Base-by-base conservation (phyloP, 1,140 invertebrate species). In the Ceratina japonica region DNA sequence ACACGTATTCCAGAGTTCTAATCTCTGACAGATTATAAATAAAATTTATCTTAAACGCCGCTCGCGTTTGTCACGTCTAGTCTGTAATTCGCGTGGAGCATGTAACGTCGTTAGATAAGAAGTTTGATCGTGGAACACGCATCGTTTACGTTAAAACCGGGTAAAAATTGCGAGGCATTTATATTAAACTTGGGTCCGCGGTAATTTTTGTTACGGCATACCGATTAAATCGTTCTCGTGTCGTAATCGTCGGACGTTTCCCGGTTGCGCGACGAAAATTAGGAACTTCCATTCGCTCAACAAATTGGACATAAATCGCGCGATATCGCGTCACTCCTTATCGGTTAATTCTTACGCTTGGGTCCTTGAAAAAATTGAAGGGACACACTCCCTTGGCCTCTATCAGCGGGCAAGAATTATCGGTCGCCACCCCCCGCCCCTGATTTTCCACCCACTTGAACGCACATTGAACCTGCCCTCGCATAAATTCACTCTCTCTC, bases 281-380 rank as follows among this genome's bases (percentile, higher is more conserved):
- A 51, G 61, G 13, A 73, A 65, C 20, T 52, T 73, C 51, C 52
- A 44, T 66, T 31, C 22, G 2, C 49, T 44, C 37, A 44, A 68
- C 58, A 68, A 83, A 84, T 84, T 74, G 70, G 8, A 16, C 22
- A 44, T 72, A 84, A 84, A 84, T 84, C 51, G 27, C 16, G 20
- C 15, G 22, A 3, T 59, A 59, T 37, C 22, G 62, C 20, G 54
- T 69, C 71, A 58, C 31, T 22, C 27, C 75, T 58, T 75, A 58
- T 65, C 68, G n/a, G n/a, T n/a, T 59, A 68, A 84, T 84, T 84
- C 82, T 84, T 72, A 84, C 81, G 58, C 51, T 73, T 62, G 49
- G 58, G 61, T 66, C 13, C 15, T 15, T 15, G 56, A 75, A 80
- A 76, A 63, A 78, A 62, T 77, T 37, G 22, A 52, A 66, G 27